Evolutionary conservation across 2,888 invertebrate species (phyloP).

Genomic region (Formica aserva): DNA sequence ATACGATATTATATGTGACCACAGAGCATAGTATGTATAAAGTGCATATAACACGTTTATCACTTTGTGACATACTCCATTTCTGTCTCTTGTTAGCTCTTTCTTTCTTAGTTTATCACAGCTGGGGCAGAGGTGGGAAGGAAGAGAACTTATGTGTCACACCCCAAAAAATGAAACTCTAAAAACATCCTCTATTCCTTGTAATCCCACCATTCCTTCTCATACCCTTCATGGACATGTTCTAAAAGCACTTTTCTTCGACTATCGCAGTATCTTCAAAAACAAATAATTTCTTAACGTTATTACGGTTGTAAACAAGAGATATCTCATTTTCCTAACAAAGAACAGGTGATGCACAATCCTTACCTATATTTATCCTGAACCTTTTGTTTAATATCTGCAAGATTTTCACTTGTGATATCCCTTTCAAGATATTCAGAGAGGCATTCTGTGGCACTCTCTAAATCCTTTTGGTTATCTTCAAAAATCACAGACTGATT

Average conservation of each 20-base stretch:
- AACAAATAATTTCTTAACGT: slow-evolving; percentile 49
- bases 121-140: slow-evolving; percentile 82
- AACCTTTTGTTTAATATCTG: slow-evolving; percentile 99
- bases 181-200: slow-evolving; percentile 89
- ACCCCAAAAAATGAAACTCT: slow-evolving; percentile 70
- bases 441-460: slow-evolving; percentile 98
- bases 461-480: slow-evolving; percentile 99
- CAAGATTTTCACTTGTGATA: slow-evolving; percentile 98
- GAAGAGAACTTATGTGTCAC: slow-evolving; percentile 70
- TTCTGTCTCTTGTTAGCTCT: slow-evolving; percentile 79
- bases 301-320: slow-evolving; percentile 15
- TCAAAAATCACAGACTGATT: slow-evolving; percentile 99
- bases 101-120: slow-evolving; percentile 84
- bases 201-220: slow-evolving; percentile 99
- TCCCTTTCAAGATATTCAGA: slow-evolving; percentile 99
- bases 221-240: slow-evolving; percentile 99
- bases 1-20: slow-evolving; percentile 75
- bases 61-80: slow-evolving; percentile 77
- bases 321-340: neutral
- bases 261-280: slow-evolving; percentile 97
- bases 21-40: slow-evolving; percentile 76
- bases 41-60: slow-evolving; percentile 75
- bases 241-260: slow-evolving; percentile 97
- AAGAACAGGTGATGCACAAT: neutral
- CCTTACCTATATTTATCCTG: slow-evolving; percentile 97